A percentile compares a stretch with the other conserved stretches of the same genome.
phyloP scores from a whole-genome alignment of 2,113 vertebrate species.

The Dasypus novemcinctus region DNA sequence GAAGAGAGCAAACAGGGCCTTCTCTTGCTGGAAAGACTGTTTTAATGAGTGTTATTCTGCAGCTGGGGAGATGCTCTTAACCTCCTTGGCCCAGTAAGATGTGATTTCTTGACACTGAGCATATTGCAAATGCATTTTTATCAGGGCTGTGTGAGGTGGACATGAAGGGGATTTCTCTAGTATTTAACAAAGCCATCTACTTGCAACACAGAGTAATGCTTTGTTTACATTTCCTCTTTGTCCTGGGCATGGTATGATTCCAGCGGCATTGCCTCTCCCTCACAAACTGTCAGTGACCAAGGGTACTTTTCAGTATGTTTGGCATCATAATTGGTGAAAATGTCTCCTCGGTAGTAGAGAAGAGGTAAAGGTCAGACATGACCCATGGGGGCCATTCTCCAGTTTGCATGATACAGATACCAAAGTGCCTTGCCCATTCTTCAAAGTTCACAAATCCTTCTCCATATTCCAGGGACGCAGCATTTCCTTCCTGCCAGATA shows the following conservation, averaged over 20 bases:
- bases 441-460: constrained; percentile 48
- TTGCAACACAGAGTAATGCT: constrained; percentile 82
- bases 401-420: constrained; percentile 59
- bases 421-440: constrained; percentile 43
- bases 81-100: constrained; percentile 78
- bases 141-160: constrained; percentile 65
- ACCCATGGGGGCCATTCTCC: not conserved
- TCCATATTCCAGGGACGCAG: constrained; percentile 1
- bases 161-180: constrained; percentile 78
- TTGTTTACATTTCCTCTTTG: constrained; percentile 79
- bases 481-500: not conserved
- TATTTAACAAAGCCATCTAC: constrained; percentile 81
- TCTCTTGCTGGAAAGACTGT: constrained; percentile 72
- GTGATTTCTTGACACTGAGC: constrained; percentile 80
- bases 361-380: constrained; percentile 67
- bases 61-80: constrained; percentile 80
- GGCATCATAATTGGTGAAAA: constrained; percentile 54
- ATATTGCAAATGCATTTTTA: constrained; percentile 80
- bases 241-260: constrained; percentile 73
- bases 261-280: constrained; percentile 68
- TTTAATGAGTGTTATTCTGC: constrained; percentile 81
- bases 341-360: constrained; percentile 48
- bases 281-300: constrained; percentile 72
- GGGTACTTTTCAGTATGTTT: constrained; percentile 58
- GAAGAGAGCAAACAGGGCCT: constrained; percentile 64